phyloP scores from a whole-genome alignment of 2,888 invertebrate genomes.

The Agonum fuliginosum region DNA sequence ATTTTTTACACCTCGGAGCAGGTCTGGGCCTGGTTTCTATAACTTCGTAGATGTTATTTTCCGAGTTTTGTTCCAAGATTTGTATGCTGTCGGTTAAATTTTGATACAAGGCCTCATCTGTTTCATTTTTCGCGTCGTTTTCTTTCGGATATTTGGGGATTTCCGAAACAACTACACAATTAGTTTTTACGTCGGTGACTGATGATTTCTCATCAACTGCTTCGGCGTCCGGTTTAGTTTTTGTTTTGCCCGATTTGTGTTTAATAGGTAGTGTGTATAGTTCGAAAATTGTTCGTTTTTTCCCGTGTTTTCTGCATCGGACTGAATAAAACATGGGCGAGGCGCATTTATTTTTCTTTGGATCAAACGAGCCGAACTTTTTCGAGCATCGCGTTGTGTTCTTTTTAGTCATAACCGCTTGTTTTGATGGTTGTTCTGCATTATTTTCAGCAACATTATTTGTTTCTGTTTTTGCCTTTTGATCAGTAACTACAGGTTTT shows the following conservation, averaged over 20 bases:
- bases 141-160: conserved; percentile 56
- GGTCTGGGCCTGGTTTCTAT: conserved; percentile 72
- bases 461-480: conserved; percentile 17
- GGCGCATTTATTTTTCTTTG: conserved; percentile 71
- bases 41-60: conserved; percentile 67
- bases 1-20: conserved; percentile 74
- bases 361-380: conserved; percentile 69
- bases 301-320: conserved; percentile 71
- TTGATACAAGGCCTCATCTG: conserved; percentile 75
- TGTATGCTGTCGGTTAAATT: conserved; percentile 82
- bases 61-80: conserved; percentile 76
- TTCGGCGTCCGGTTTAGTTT: not conserved
- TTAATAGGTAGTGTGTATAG: conserved; percentile 70
- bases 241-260: conserved; percentile 55
- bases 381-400: conserved; percentile 63
- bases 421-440: conserved; percentile 35
- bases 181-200: conserved; percentile 44
- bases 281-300: conserved; percentile 68
- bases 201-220: not conserved
- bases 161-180: conserved; percentile 53
- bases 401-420: conserved; percentile 47
- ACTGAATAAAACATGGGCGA: conserved; percentile 72
- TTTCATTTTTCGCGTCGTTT: conserved; percentile 66
- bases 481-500: conserved; percentile 1
- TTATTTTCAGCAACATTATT: conserved; percentile 22